Percentiles rank a stretch among this genome's conserved stretches.
phyloP scores from a whole-genome alignment of 2,888 invertebrate species.

The Rhogogaster chlorosoma region DNA sequence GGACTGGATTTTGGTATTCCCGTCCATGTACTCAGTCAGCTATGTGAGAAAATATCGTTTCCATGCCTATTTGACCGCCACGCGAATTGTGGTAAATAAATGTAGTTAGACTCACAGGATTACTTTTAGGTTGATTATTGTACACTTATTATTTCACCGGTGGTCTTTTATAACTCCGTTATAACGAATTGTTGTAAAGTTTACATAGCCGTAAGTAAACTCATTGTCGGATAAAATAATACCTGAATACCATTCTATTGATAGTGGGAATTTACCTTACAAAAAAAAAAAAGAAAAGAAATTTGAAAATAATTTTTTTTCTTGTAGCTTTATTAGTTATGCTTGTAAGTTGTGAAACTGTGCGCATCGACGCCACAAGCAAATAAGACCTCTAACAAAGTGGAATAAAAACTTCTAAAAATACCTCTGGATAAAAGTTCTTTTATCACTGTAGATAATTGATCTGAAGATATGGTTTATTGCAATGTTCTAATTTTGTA shows the following conservation, averaged over 20 bases:
- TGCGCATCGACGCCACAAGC: not conserved
- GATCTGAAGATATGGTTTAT: not conserved
- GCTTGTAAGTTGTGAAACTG: constrained; percentile 25
- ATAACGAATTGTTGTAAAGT: constrained; percentile 4
- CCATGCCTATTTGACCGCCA: constrained; percentile 22
- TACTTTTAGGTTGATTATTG: not conserved
- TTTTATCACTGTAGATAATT: not conserved
- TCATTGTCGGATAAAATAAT: not conserved
- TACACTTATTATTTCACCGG: constrained; percentile 4
- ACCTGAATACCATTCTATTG: constrained; percentile 10
- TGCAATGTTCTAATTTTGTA: not conserved
- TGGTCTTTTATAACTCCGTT: not conserved
- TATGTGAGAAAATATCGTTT: not conserved
- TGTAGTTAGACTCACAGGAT: constrained; percentile 7
- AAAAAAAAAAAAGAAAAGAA: too few relatives aligned
- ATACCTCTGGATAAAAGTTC: constrained; percentile 22
- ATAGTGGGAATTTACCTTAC: not conserved
- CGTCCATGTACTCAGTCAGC: not conserved
- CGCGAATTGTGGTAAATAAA: not conserved
- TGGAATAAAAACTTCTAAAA: not conserved
- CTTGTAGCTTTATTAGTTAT: constrained; percentile 37
- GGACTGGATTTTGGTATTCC: not conserved
- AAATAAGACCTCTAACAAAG: not conserved
- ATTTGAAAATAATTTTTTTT: not conserved
- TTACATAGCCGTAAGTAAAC: constrained; percentile 7